Base-by-base conservation (phyloP, 2,113 vertebrate genomes). In the Otocyon megalotis region DNA sequence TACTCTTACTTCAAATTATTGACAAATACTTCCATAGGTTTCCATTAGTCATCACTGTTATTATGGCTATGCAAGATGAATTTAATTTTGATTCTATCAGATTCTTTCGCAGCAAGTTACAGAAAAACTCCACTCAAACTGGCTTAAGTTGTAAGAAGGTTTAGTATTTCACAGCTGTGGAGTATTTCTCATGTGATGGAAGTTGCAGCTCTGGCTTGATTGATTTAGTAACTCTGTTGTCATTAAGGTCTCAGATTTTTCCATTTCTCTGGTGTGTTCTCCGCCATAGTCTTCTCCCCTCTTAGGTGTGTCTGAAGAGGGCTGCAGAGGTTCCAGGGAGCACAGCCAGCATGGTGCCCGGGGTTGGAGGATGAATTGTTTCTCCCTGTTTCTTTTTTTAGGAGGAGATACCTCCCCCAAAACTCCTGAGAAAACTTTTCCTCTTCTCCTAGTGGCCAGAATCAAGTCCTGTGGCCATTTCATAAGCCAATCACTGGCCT, bases 1-100 rank as follows among this genome's bases (percentile, higher is more conserved):
- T 79, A 82, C 88, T 81, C 62, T 86, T 94, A 79, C 63, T 95
- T 86, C 89, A 26, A 48, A 63, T 83, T 94, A 95, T 90, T 95
- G 74, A 80, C 43, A 81, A 95, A 85, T 48, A 67, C 22, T 82
- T 76, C 20, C 48, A 1, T 48, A 54, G 77, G 28, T 84, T 90
- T 88, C 37, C 17, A 54, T 74, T 79, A 20, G 26, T 58, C 26
- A 87, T 86, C 84, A 65, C 24, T 83, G 17, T 17, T 58, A 67
- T 20, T 56, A 76, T 62, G 48, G 24, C 90, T 76, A 88, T 37
- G 2, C 32, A 69, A 95, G 11, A 67, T 58, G 50, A 56, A 82
- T 82, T 89, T 82, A 96, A 89, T 94, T 96, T 91, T 79, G 32
- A 96, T 26, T 93, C 50, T 81, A 5, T 85, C 84, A 74, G 37